Evolutionary conservation across 2,888 invertebrate species (phyloP).

Genomic region (Eupsilia transversa): DNA sequence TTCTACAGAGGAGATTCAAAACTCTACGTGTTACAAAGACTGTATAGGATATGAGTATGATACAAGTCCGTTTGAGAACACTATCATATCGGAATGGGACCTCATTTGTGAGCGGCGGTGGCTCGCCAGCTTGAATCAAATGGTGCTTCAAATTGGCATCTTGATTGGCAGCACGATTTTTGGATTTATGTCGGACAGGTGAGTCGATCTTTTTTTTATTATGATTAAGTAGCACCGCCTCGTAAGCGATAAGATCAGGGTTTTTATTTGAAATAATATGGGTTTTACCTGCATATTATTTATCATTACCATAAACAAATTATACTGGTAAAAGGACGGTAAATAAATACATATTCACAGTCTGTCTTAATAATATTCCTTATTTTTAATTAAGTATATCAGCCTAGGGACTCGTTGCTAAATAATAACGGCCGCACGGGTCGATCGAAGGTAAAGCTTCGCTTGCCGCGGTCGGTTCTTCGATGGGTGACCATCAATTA

Average conservation of each 20-base stretch:
- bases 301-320: background rate
- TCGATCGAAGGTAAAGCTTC: no score
- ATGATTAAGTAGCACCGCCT: background rate
- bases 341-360: background rate
- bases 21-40: constrained; percentile 86
- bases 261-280: no score
- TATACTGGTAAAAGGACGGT: background rate
- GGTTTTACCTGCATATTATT: no score
- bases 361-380: background rate
- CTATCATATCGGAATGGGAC: constrained; percentile 94
- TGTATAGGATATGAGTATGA: constrained; percentile 91
- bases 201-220: constrained; percentile 64
- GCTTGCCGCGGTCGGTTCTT: no score
- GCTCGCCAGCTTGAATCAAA: constrained; percentile 93
- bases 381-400: background rate
- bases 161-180: constrained; percentile 93
- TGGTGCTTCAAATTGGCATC: constrained; percentile 93
- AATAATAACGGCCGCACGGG: no score
- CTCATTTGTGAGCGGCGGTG: constrained; percentile 92
- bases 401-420: no score
- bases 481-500: no score
- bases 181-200: constrained; percentile 94
- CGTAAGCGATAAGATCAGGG: background rate
- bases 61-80: constrained; percentile 91
- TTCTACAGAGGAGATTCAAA: constrained; percentile 72